Percentiles rank a stretch among this genome's conserved stretches.
phyloP scores from a whole-genome alignment of 2,888 invertebrate species.

The Nomada ferruginata region DNA sequence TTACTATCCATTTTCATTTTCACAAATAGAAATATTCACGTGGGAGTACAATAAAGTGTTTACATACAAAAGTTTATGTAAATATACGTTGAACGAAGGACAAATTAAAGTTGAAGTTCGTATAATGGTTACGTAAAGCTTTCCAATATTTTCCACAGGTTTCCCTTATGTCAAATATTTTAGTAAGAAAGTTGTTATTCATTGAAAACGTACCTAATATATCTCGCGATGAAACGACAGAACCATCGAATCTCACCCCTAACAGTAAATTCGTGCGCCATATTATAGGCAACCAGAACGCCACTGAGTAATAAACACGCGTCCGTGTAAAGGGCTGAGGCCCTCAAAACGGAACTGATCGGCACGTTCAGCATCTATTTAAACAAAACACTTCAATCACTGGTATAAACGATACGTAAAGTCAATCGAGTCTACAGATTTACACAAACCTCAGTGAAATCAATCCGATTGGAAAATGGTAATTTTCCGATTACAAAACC shows the following conservation, averaged over 20 bases:
- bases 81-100: neutral
- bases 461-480: constrained; percentile 88
- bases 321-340: constrained; percentile 89
- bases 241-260: constrained; percentile 86
- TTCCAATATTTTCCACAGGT: too few species aligned
- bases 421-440: neutral
- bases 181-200: too few species aligned
- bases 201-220: constrained; percentile 85
- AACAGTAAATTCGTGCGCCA: constrained; percentile 85
- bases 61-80: too few species aligned
- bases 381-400: constrained; percentile 44
- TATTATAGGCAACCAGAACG: constrained; percentile 87
- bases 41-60: too few species aligned
- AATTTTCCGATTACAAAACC: constrained; percentile 87
- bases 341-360: constrained; percentile 87
- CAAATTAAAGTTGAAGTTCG: neutral
- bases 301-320: constrained; percentile 89
- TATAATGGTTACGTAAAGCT: too few species aligned
- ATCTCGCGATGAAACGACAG: constrained; percentile 86
- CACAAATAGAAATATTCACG: too few species aligned
- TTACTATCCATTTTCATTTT: too few species aligned
- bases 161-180: too few species aligned
- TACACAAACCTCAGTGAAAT: constrained; percentile 86
- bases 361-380: constrained; percentile 86
- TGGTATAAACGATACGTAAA: neutral